phyloP scores from a whole-genome alignment of 2,797 vertebrate genomes.

The Sparidentex hasta region DNA sequence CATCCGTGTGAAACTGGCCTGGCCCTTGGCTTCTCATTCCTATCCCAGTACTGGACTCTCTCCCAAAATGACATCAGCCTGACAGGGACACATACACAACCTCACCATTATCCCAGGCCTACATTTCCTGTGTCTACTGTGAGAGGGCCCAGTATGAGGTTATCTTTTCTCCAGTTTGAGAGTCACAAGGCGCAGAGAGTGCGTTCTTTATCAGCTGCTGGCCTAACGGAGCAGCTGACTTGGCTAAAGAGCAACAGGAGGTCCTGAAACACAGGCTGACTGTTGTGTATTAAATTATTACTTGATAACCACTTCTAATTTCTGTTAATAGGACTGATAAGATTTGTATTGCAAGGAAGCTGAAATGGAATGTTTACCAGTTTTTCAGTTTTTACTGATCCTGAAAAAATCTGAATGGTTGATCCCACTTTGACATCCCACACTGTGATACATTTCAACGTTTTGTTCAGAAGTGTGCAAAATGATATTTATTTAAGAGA shows the following conservation, averaged over 20 bases:
- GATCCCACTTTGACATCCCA: neutral
- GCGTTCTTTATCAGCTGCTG: conserved; percentile 57
- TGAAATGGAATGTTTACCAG: neutral
- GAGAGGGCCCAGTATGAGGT: conserved; percentile 42
- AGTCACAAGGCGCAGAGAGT: conserved; percentile 63
- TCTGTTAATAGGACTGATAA: conserved; percentile 30
- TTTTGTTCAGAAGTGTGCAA: neutral
- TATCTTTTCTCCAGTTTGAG: conserved; percentile 61
- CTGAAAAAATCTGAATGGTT: no score
- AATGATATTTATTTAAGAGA: no score
- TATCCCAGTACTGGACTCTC: conserved; percentile 70
- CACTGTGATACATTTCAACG: neutral
- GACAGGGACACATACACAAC: conserved; percentile 51
- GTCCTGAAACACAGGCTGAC: conserved; percentile 37
- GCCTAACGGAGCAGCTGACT: conserved; percentile 65
- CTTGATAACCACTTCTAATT: conserved; percentile 25
- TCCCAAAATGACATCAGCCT: conserved; percentile 82
- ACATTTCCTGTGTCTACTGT: conserved; percentile 74
- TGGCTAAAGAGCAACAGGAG: conserved; percentile 25
- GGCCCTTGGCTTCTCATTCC: conserved; percentile 67
- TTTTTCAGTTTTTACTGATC: no score
- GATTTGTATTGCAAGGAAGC: conserved; percentile 22
- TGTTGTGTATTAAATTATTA: conserved; percentile 24
- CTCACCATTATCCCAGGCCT: conserved; percentile 66
- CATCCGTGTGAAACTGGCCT: conserved; percentile 77